Conservation (phyloP, 2,888 invertebrate genomes). For the Spilarctia lutea region DNA sequence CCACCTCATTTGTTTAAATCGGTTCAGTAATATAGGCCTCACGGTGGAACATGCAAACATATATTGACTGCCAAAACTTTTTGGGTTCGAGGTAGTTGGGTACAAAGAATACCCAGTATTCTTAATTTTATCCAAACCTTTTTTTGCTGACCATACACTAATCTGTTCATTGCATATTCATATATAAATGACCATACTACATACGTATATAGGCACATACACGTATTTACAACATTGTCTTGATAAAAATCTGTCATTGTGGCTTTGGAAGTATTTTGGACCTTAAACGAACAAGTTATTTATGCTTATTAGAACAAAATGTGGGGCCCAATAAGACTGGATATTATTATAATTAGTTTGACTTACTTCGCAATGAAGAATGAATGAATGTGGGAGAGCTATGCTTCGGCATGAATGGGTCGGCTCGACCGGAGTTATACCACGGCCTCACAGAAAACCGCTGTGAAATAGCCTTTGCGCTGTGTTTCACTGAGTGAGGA, state of each 20-base stretch:
- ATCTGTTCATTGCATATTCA: constrained; percentile 50
- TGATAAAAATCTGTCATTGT: constrained; percentile 44
- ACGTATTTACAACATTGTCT: constrained; percentile 35
- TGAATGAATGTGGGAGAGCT: no score
- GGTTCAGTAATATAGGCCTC: no score
- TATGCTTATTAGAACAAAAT: constrained; percentile 9
- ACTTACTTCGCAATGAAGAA: background rate
- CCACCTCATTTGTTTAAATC: no score
- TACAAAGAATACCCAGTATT: background rate
- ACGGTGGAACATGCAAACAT: no score
- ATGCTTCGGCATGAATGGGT: no score
- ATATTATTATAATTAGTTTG: background rate
- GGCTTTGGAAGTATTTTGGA: constrained; percentile 11
- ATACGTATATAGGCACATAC: constrained; percentile 21
- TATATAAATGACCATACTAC: constrained; percentile 32
- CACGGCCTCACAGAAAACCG: no score
- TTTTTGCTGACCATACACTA: constrained; percentile 38
- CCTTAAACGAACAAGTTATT: constrained; percentile 3
- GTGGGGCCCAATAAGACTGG: background rate
- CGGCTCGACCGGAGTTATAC: no score
- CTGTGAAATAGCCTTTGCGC: no score
- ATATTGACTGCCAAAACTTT: no score
- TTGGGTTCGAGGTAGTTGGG: no score
- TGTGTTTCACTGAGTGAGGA: no score
- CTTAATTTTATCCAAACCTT: background rate